Conservation (phyloP, 2,113 vertebrate species). For the Cairina moschata region DNA sequence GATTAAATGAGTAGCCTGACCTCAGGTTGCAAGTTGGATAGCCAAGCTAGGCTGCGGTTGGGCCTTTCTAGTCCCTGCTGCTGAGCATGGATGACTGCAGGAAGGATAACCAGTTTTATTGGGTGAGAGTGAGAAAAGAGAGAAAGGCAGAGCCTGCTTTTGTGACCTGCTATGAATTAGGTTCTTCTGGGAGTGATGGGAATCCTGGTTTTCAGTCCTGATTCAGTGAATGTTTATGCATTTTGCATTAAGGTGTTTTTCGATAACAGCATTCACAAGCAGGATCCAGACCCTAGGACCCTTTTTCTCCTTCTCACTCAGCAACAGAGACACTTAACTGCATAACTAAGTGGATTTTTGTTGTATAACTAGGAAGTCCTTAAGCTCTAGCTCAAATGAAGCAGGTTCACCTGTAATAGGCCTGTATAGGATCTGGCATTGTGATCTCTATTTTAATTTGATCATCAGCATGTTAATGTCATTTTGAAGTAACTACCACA, state of each 20-base stretch:
- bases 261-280: background rate
- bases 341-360: background rate
- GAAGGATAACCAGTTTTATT: background rate
- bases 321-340: fast-evolving
- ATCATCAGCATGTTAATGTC: background rate
- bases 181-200: background rate
- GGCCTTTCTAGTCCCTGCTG: background rate
- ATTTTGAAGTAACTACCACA: background rate
- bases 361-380: background rate
- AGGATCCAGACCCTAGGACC: background rate
- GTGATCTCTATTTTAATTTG: background rate
- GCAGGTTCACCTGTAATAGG: background rate
- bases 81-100: background rate
- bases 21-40: background rate
- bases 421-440: background rate
- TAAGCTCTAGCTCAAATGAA: background rate
- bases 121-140: background rate
- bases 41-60: background rate
- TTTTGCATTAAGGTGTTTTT: background rate
- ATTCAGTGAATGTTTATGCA: background rate
- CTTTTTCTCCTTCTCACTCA: background rate
- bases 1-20: background rate
- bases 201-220: background rate
- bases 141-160: background rate
- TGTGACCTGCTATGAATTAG: background rate